These are phyloP conservation scores for Brenthis daphne DNA, from an alignment of 2,888 invertebrate species.

Conservation along the genomic window DNA sequence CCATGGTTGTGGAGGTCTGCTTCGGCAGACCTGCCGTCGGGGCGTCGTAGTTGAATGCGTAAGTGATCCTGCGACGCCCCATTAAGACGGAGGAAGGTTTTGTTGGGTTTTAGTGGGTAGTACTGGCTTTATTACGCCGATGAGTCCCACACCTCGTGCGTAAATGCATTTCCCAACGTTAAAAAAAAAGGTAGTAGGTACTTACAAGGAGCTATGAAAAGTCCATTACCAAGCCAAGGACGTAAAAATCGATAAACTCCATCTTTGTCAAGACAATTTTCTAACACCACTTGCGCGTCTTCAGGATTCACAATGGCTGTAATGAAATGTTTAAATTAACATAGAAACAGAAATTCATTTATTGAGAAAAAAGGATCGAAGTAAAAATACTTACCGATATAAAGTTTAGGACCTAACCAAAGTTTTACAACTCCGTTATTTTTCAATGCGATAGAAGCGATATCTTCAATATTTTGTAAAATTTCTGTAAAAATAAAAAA, in stretches of 20 bases:
- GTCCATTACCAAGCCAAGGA: conserved; percentile 71
- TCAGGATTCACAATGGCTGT: conserved; percentile 63
- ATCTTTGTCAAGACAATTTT: conserved; percentile 71
- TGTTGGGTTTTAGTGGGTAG: no score
- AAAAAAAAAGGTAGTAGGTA: conserved; percentile 10
- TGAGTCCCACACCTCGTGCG: no score
- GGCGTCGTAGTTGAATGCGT: no score
- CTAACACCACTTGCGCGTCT: conserved; percentile 65
- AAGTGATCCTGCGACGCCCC: no score
- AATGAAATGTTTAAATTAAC: conserved; percentile 21
- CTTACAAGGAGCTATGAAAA: conserved; percentile 70
- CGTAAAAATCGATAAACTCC: conserved; percentile 65
- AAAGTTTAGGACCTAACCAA: conserved; percentile 70
- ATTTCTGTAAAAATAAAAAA: conserved; percentile 54
- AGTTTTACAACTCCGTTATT: conserved; percentile 60
- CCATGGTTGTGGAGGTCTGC: no score
- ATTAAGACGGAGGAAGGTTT: no score
- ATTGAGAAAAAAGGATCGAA: background rate
- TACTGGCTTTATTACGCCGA: no score
- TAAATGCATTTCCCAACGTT: no score
- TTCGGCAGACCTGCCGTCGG: no score
- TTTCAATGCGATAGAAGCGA: conserved; percentile 53
- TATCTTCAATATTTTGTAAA: conserved; percentile 55
- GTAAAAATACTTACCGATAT: conserved; percentile 56
- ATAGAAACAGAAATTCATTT: background rate